Evolutionary conservation across 2,888 invertebrate species (phyloP), one percentile per base, ranked within the genome.

Genomic region (Aromia moschata): DNA sequence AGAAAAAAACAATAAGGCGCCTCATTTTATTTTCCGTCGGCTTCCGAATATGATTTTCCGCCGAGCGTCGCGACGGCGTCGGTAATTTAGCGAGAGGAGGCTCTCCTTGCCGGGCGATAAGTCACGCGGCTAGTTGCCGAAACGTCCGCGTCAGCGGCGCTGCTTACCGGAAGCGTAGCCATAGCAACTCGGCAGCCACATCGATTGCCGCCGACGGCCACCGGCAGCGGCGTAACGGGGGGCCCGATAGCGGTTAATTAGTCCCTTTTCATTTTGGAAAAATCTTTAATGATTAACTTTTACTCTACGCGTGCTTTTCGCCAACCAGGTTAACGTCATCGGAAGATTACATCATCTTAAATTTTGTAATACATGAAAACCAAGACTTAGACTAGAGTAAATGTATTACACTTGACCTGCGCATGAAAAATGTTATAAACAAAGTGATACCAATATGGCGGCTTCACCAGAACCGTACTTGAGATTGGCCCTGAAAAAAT

Each of bases 131-230:
- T 70, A 72, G 74, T 73, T 70, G 57, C 57, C 40, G 65, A 68
- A 67, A 70, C 67, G 64, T 63, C 69, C 68, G 69, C 64, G 54
- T 60, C 55, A 64, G 73, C 64, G 75, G 78, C 76, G 78, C 77
- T 79, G 77, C 77, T 78, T 81, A 80, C 85, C 87, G 87, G 87
- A 87, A 87, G 82, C 81, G 84, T 82, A 84, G 83, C 84, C 84
- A 85, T 86, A 85, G 87, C 86, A 85, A 87, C 87, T 82, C 82
- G 83, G 78, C 79, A 76, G 78, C 79, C 82, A 83, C 85, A 86
- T 86, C 86, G 86, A 86, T 86, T 86, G 86, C 80, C 79, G 73
- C 74, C 77, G 76, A 71, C 73, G 72, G 69, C 73, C 58, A 31
- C 11, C 7, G 5, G 14, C 64, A 58, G 49, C 49, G 61, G 56